Conservation (phyloP, 2,888 invertebrate genomes). For the Callinectes sapidus region DNA sequence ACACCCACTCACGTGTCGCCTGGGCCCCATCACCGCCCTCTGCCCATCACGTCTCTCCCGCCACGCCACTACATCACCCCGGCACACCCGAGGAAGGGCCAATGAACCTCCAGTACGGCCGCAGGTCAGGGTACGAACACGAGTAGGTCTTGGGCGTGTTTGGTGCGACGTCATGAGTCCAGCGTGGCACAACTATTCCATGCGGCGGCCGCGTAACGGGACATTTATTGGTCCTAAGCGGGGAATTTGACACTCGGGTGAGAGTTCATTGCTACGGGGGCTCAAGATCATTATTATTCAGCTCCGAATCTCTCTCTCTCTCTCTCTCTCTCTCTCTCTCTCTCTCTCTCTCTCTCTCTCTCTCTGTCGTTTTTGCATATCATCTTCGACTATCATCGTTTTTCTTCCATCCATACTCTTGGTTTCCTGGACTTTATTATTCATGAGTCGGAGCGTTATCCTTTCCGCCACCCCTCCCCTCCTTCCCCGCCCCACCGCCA, state of each 20-base stretch:
- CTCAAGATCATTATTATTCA: neutral
- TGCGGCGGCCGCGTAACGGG: neutral
- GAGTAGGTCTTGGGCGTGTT: neutral
- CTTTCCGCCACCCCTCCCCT: neutral
- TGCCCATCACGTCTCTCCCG: neutral
- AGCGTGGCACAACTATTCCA: neutral
- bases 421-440: neutral
- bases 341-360: conserved; percentile 26
- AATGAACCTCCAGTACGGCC: neutral
- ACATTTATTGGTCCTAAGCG: neutral
- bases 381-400: neutral
- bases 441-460: neutral
- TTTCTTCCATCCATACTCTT: neutral
- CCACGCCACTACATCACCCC: neutral
- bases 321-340: conserved; percentile 25
- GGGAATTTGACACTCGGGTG: neutral
- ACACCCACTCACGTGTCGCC: neutral
- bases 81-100: neutral
- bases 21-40: neutral
- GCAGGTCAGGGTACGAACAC: neutral
- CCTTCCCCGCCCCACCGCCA: neutral
- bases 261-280: neutral
- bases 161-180: neutral
- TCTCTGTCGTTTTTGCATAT: neutral
- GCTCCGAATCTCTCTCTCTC: conserved; percentile 9